Evolutionary conservation across 2,113 vertebrate genomes (phyloP), one percentile per base, ranked within the genome.

Genomic region (Erythrocercus mccallii): DNA sequence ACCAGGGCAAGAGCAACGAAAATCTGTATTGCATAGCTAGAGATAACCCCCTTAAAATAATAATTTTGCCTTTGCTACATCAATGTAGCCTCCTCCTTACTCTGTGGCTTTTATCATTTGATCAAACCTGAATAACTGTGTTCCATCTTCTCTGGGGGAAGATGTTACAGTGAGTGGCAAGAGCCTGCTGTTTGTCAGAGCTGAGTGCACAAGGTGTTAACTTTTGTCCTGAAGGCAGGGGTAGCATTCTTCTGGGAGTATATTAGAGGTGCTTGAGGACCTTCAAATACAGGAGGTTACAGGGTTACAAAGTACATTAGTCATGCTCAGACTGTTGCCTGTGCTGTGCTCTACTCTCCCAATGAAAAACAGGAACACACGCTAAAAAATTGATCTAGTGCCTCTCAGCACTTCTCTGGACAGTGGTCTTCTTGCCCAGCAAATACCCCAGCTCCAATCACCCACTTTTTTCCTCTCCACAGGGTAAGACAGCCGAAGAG

Each of bases 401-500:
- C 19, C 64, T 79, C 45, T 82, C 27, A 54, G 31, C 9, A 69
- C 15, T 73, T 69, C 37, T 64, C 76, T 62, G 37, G 25, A 56
- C 3, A 56, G 31, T 0, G 1, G 3, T 54, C 22, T 57, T 72
- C 37, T 83, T 1, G 0, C 15, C 27, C 40, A 87, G 37, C 9
- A 54, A 69, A 23, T 18, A 60, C 22, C 9, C 22, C 27, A 54
- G 45, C 40, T 94, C 45, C 1, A 38, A 2, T 87, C 45, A 65
- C 31, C 18, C 31, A 5, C 11, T 94, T 50, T 22, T 35, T 70
- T 70, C 40, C 37, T 53, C 13, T 74, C n/a, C 5, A 8, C 82
- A 98, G 98, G 95, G 80, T 58, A 96, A 97, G 40, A 81, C 5
- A 5, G 92, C 92, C 58, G 96, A 96, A 9, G 40, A 92, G 14